phyloP scores from a whole-genome alignment of 1,140 invertebrate genomes.

The Oreohelix idahoensis region DNA sequence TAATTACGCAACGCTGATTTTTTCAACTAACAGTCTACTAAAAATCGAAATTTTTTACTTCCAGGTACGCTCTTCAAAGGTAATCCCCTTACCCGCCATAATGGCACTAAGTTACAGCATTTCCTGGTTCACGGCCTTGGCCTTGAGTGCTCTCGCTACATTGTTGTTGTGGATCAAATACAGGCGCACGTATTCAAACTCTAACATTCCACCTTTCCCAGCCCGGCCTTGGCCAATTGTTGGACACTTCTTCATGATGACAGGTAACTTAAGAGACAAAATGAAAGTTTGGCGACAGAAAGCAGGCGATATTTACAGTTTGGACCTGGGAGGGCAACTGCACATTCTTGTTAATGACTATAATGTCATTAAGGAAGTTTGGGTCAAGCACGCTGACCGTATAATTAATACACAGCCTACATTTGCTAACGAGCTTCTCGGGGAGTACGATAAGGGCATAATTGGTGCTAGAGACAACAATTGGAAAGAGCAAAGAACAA shows the following conservation, averaged over 20 bases:
- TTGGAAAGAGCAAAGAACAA: constrained; percentile 28
- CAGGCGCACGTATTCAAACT: background rate
- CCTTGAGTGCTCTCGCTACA: background rate
- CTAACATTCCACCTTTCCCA: constrained; percentile 7
- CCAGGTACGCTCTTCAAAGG: no score
- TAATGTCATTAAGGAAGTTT: background rate
- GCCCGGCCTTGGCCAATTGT: background rate
- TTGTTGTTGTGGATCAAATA: background rate
- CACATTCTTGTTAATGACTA: constrained; percentile 4
- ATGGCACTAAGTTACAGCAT: background rate
- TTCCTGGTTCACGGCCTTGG: background rate
- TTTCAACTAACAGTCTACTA: no score
- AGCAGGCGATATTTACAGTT: constrained; percentile 17
- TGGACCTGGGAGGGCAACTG: background rate
- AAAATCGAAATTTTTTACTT: no score
- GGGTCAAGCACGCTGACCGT: background rate
- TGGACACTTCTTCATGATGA: constrained; percentile 2
- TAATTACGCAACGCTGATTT: no score
- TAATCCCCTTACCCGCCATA: background rate
- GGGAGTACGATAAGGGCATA: background rate
- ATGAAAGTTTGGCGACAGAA: background rate
- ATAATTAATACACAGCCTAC: background rate
- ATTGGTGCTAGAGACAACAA: background rate
- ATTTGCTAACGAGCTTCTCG: background rate
- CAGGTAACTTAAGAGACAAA: background rate